These are phyloP conservation scores for Hofmannophila pseudospretella DNA, from an alignment of 2,888 invertebrate genomes.

Conservation along the genomic window DNA sequence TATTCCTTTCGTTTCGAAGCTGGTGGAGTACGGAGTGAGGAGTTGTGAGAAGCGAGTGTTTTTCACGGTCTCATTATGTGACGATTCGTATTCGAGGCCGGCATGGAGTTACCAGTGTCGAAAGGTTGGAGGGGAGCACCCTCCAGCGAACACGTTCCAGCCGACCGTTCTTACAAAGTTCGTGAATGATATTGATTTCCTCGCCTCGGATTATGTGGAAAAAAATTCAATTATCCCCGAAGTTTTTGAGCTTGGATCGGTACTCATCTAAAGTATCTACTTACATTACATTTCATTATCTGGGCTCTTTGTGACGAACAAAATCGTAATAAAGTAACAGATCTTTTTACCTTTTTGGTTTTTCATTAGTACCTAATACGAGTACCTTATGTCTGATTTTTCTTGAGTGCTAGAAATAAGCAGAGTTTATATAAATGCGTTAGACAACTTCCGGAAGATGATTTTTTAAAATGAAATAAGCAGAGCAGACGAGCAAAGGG, in stretches of 20 bases:
- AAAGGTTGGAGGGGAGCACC: conserved; percentile 40
- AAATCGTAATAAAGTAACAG: too few species aligned
- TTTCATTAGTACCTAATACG: too few species aligned
- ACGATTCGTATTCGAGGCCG: conserved; percentile 66
- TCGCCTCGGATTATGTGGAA: conserved; percentile 12
- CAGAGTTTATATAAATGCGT: too few species aligned
- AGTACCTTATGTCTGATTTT: too few species aligned
- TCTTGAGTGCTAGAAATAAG: too few species aligned
- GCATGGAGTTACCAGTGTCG: conserved; percentile 38
- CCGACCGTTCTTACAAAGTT: conserved; percentile 37
- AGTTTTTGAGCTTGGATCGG: conserved; percentile 6
- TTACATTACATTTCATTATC: too few species aligned
- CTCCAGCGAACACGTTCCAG: conserved; percentile 37
- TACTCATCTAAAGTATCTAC: too few species aligned
- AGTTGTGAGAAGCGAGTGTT: conserved; percentile 64
- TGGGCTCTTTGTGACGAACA: too few species aligned
- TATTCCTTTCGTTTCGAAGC: conserved; percentile 32
- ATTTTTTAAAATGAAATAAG: too few species aligned
- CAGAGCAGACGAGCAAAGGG: too few species aligned
- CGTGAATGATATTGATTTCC: conserved; percentile 45
- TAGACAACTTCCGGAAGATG: too few species aligned
- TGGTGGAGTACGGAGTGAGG: conserved; percentile 37
- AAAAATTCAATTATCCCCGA: conserved; percentile 16
- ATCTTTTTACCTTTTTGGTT: too few species aligned
- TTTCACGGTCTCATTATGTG: conserved; percentile 68